Conservation (phyloP, 2,797 vertebrate genomes). For the Cheirogaleus major region DNA sequence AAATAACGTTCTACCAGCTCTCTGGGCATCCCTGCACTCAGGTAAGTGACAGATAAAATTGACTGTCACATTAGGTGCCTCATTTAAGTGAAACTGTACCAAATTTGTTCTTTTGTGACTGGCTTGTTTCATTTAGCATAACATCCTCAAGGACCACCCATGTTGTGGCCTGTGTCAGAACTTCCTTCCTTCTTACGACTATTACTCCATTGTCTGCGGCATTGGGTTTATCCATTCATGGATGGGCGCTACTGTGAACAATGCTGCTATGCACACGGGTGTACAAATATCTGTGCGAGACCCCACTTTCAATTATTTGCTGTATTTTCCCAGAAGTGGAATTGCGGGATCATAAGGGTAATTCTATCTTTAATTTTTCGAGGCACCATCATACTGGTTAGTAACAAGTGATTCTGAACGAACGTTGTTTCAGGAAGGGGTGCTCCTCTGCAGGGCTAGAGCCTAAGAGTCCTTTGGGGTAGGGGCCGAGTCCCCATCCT, state of each 20-base stretch:
- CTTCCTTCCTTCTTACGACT: background rate
- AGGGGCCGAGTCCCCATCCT: rapidly evolving
- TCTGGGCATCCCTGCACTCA: background rate
- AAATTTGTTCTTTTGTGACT: background rate
- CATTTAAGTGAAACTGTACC: background rate
- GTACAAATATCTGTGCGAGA: rapidly evolving
- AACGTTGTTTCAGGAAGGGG: background rate
- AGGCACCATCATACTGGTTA: background rate
- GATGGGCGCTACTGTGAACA: rapidly evolving
- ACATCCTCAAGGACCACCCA: background rate
- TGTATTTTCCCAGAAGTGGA: too few relatives aligned
- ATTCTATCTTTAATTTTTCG: background rate
- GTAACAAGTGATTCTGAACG: background rate
- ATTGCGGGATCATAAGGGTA: rapidly evolving
- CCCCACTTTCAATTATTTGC: too few relatives aligned
- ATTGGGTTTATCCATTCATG: background rate
- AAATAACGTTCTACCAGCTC: background rate
- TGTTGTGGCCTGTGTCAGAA: rapidly evolving
- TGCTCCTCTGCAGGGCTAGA: background rate
- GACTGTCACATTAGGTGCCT: background rate
- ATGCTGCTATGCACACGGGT: rapidly evolving
- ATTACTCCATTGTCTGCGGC: background rate
- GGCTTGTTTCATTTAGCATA: background rate
- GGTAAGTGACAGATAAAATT: background rate
- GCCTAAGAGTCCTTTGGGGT: background rate